Conservation (phyloP, 2,797 vertebrate genomes). For the Poeciliopsis infans region DNA sequence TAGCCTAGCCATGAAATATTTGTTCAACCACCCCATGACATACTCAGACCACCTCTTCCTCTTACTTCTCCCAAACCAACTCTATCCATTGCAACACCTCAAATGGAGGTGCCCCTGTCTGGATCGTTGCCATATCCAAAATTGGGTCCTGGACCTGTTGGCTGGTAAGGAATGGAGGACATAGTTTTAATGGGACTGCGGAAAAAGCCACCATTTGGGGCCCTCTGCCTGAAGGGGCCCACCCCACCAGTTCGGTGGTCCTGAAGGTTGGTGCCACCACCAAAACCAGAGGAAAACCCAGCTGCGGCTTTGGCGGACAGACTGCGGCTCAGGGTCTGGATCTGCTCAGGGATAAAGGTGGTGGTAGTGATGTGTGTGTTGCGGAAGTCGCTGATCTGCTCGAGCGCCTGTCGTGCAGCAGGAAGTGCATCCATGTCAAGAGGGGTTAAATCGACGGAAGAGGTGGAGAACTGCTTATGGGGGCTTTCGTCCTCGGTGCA, state of each 20-base stretch:
- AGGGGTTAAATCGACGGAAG: constrained; percentile 98
- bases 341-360: constrained; percentile 99
- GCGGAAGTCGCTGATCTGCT: constrained; percentile 99
- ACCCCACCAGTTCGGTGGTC: constrained; percentile 95
- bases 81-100: constrained; percentile 65
- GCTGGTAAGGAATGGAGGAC: constrained; percentile 98
- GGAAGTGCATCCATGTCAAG: constrained; percentile 98
- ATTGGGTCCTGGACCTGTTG: constrained; percentile 92
- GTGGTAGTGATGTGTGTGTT: constrained; percentile 99
- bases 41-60: constrained; percentile 30
- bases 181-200: constrained; percentile 99
- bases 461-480: constrained; percentile 99
- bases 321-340: constrained; percentile 99
- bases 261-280: constrained; percentile 82
- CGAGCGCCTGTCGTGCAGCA: constrained; percentile 94
- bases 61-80: constrained; percentile 38
- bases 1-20: constrained; percentile 53
- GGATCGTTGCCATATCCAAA: constrained; percentile 97
- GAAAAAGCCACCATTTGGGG: constrained; percentile 98
- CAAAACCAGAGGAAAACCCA: constrained; percentile 90
- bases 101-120: constrained; percentile 99
- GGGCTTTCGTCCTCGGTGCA: constrained; percentile 99
- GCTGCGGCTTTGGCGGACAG: constrained; percentile 97
- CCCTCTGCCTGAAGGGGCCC: constrained; percentile 94
- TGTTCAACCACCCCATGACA: constrained; percentile 50